A percentile compares a stretch with the other conserved stretches of the same genome.
Conservation (phyloP, 2,797 vertebrate genomes). For the Anisognathus igniventris region DNA sequence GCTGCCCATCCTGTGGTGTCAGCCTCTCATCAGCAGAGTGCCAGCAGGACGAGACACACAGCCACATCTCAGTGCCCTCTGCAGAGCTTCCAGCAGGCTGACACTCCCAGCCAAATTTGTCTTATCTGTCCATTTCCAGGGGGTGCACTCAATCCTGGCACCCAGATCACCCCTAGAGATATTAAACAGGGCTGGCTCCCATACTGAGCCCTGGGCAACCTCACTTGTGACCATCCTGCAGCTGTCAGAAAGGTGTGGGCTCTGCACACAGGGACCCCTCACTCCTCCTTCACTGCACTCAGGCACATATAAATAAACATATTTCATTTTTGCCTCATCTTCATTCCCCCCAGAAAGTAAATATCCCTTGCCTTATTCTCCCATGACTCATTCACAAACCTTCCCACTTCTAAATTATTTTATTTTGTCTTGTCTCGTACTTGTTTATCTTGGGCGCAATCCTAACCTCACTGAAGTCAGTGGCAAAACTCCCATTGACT, state of each 20-base stretch:
- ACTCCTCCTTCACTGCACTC: neutral
- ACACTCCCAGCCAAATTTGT: neutral
- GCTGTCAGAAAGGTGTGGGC: neutral
- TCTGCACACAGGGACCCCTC: accelerated
- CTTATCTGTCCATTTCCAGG: neutral
- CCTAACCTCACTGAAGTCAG: constrained; percentile 44
- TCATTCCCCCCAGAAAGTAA: neutral
- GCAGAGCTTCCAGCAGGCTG: neutral
- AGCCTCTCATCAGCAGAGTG: neutral
- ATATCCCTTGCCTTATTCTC: constrained; percentile 10
- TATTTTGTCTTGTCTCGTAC: constrained; percentile 57
- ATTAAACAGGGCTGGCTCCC: neutral
- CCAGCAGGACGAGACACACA: accelerated
- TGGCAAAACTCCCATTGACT: constrained; percentile 38
- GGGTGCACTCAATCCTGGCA: neutral
- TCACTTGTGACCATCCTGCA: neutral
- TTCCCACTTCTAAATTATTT: constrained; percentile 28
- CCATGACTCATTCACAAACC: constrained; percentile 34
- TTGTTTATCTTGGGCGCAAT: constrained; percentile 52
- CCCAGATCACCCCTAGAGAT: neutral
- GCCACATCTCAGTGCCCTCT: accelerated
- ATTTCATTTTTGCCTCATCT: constrained; percentile 6
- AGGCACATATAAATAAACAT: neutral
- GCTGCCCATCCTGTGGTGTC: accelerated
- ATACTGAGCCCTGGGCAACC: neutral